A percentile compares a stretch with the other conserved stretches of the same genome.
phyloP scores from a whole-genome alignment of 2,113 vertebrate genomes.

The Siniperca chuatsi region DNA sequence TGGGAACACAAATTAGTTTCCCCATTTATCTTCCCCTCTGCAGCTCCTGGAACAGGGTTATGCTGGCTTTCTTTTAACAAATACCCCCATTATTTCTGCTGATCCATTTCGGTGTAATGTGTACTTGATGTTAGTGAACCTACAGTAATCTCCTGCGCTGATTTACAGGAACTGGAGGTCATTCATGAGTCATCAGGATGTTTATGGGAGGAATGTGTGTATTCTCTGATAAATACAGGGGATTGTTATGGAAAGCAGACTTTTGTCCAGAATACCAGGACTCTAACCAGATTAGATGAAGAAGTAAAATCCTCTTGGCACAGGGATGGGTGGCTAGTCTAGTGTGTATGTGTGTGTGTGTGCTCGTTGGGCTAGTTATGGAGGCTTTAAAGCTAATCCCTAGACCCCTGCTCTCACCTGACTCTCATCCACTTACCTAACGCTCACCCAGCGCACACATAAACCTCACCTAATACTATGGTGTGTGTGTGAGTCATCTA shows the following conservation, averaged over 20 bases:
- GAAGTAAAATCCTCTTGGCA: conserved; percentile 54
- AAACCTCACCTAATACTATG: conserved; percentile 49
- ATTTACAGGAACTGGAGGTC: conserved; percentile 44
- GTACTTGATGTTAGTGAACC: conserved; percentile 15
- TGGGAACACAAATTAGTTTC: conserved; percentile 4
- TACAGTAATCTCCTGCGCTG: conserved; percentile 15
- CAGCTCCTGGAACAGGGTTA: not conserved
- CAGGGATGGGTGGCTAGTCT: not conserved
- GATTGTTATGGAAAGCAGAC: conserved; percentile 61
- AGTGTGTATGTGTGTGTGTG: conserved; percentile 17
- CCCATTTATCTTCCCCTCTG: not conserved
- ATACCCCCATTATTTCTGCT: conserved; percentile 5
- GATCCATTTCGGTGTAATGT: not conserved
- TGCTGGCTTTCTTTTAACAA: not conserved
- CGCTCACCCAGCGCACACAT: conserved; percentile 36
- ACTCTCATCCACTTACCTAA: conserved; percentile 76
- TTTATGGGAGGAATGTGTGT: conserved; percentile 40
- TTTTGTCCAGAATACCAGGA: conserved; percentile 60
- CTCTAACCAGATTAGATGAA: conserved; percentile 56
- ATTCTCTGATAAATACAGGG: conserved; percentile 35
- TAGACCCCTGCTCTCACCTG: conserved; percentile 36
- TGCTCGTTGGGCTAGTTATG: conserved; percentile 15
- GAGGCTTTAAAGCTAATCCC: conserved; percentile 68
- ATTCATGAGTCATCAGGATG: conserved; percentile 55
- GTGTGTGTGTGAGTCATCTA: conserved; percentile 54